A percentile compares a stretch with the other conserved stretches of the same genome.
phyloP scores from a whole-genome alignment of 2,113 vertebrate genomes.

The Muntiacus reevesi region DNA sequence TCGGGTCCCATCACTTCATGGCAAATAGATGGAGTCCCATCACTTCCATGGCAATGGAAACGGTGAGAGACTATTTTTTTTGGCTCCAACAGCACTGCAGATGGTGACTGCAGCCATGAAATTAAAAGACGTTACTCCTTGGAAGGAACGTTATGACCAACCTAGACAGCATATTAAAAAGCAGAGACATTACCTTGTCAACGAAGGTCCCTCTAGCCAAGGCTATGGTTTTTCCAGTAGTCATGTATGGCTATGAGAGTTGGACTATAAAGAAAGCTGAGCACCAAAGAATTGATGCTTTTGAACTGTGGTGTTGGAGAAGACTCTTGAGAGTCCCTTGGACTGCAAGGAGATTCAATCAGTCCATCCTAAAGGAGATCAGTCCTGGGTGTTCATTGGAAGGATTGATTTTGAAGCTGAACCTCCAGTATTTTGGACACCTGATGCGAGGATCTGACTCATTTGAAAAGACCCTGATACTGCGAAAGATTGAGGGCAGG shows the following conservation, averaged over 20 bases:
- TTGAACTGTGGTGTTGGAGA: not conserved
- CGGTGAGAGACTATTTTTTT: not conserved
- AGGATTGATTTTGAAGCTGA: not conserved
- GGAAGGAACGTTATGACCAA: not conserved
- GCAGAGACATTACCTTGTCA: not conserved
- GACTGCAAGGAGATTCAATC: not conserved
- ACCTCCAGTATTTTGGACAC: not conserved
- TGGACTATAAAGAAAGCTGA: not conserved
- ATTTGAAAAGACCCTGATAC: not conserved
- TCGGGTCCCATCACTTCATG: not conserved
- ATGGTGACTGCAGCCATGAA: not conserved
- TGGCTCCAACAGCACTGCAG: not conserved
- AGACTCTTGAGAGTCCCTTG: not conserved
- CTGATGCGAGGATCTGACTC: not conserved
- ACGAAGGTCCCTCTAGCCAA: not conserved
- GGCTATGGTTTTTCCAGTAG: not conserved
- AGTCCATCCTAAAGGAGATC: not conserved
- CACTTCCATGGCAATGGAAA: no score
- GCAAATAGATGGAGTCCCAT: not conserved
- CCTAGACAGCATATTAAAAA: not conserved
- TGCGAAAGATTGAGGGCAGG: not conserved
- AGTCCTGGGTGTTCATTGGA: not conserved
- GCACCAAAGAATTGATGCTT: fast-evolving
- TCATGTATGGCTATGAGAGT: not conserved
- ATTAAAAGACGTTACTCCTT: not conserved